Conservation (phyloP, 2,888 invertebrate genomes). For the Sphaeridia pumilis region DNA sequence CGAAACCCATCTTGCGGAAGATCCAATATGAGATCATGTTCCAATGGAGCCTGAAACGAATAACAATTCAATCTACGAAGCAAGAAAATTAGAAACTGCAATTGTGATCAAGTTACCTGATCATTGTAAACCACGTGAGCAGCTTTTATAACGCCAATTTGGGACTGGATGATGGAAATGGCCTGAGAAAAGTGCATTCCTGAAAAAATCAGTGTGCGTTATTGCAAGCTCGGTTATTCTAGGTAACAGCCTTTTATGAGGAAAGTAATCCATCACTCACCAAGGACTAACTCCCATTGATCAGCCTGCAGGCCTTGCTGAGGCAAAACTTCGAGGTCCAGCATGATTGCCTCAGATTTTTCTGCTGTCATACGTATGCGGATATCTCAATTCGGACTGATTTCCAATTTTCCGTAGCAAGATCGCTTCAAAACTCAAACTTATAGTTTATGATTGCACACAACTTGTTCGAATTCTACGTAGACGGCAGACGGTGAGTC, state of each 20-base stretch:
- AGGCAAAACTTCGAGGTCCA: constrained; percentile 92
- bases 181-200: constrained; percentile 99
- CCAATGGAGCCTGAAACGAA: constrained; percentile 65
- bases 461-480: too few species aligned
- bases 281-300: constrained; percentile 94
- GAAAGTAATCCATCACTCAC: constrained; percentile 48
- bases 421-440: too few species aligned
- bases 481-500: too few species aligned
- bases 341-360: too few species aligned
- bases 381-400: too few species aligned
- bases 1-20: constrained; percentile 92
- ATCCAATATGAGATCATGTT: constrained; percentile 89
- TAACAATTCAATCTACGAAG: background rate
- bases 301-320: constrained; percentile 92
- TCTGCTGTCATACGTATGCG: too few species aligned
- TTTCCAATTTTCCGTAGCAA: too few species aligned
- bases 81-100: background rate
- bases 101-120: constrained; percentile 51
- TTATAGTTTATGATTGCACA: too few species aligned
- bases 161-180: constrained; percentile 89
- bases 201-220: too few species aligned
- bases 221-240: too few species aligned
- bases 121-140: constrained; percentile 96
- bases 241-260: background rate
- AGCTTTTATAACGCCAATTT: constrained; percentile 87